Percentiles rank a stretch among this genome's conserved stretches.
phyloP scores from a whole-genome alignment of 2,113 vertebrate species.

The Ginglymostoma cirratum region DNA sequence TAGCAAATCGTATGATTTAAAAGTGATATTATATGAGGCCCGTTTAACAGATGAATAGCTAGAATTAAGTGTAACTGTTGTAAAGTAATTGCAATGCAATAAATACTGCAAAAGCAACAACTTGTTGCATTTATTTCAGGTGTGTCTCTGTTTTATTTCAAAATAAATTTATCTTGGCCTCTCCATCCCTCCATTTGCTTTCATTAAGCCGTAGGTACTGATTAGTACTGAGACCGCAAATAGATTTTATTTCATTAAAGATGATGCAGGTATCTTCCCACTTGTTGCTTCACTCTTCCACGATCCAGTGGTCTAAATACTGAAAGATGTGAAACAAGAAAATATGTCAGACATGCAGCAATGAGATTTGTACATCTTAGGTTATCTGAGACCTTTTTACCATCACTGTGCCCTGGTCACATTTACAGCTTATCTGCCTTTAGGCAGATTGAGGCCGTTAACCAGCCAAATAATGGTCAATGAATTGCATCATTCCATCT shows the following conservation, averaged over 20 bases:
- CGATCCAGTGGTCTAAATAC: not conserved
- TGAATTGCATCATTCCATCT: no score
- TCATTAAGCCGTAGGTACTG: not conserved
- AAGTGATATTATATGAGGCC: not conserved
- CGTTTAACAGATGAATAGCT: not conserved
- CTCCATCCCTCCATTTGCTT: not conserved
- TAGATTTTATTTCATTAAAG: slow-evolving; percentile 4
- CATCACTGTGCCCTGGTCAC: no score
- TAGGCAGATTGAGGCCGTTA: no score
- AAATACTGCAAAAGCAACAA: not conserved
- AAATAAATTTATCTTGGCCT: not conserved
- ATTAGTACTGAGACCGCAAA: not conserved
- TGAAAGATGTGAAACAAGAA: not conserved
- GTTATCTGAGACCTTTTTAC: not conserved
- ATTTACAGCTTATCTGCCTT: not conserved
- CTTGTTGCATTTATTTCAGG: slow-evolving; percentile 6
- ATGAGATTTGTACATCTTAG: not conserved
- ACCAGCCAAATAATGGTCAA: no score
- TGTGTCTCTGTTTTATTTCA: not conserved
- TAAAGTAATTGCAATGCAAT: not conserved
- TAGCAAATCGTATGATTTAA: no score
- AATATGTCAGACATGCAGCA: not conserved
- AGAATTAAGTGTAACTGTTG: not conserved
- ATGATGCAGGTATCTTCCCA: not conserved
- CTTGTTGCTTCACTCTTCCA: not conserved